Conservation (phyloP, 2,797 vertebrate species). For the Paedocypris micromegethes region DNA sequence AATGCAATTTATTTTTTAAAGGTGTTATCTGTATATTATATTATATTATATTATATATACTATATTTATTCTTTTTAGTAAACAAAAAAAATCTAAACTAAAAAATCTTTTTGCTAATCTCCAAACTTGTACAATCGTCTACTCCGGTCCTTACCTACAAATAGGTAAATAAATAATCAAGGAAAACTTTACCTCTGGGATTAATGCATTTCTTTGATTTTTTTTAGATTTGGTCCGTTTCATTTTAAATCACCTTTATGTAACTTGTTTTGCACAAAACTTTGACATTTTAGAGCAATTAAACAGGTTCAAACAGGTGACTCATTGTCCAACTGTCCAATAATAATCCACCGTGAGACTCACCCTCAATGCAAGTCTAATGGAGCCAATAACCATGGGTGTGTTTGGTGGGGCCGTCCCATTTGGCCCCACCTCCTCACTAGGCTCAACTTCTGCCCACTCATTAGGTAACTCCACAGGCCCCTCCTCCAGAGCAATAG, state of each 20-base stretch:
- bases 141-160: too few species aligned
- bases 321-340: background rate
- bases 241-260: background rate
- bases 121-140: too few species aligned
- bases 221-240: background rate
- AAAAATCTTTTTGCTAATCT: too few species aligned
- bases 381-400: slow-evolving; percentile 83
- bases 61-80: too few species aligned
- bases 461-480: slow-evolving; percentile 77
- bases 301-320: background rate
- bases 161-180: too few species aligned
- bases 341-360: slow-evolving; percentile 45
- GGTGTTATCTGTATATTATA: too few species aligned
- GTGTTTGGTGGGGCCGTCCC: slow-evolving; percentile 56
- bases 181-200: too few species aligned
- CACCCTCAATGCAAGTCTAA: slow-evolving; percentile 84
- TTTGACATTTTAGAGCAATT: background rate
- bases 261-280: background rate
- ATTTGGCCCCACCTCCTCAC: slow-evolving; percentile 57
- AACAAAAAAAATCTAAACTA: too few species aligned
- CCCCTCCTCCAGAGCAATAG: slow-evolving; percentile 87
- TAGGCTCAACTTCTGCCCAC: slow-evolving; percentile 71
- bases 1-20: too few species aligned
- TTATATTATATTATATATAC: too few species aligned
- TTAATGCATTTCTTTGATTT: background rate